phyloP scores from a whole-genome alignment of 1,140 invertebrate genomes.

The Carposina sasakii region DNA sequence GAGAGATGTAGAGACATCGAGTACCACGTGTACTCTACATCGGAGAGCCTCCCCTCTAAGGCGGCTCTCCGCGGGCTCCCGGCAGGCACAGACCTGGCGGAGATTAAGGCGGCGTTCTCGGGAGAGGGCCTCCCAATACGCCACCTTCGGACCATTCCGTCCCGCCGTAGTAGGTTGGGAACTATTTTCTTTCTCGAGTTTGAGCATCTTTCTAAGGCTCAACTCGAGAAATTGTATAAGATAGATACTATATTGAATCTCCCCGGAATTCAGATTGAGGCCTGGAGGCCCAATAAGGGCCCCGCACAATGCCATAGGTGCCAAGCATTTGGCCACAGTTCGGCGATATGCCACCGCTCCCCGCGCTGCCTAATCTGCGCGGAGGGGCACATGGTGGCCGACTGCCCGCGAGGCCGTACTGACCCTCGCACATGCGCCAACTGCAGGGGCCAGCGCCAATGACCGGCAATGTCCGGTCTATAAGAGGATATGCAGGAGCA shows the following conservation, averaged over 20 bases:
- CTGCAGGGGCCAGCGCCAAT: constrained; percentile 23
- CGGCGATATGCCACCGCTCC: constrained; percentile 13
- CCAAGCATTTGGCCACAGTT: constrained; percentile 18
- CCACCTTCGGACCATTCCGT: not conserved
- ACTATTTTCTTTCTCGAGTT: not conserved
- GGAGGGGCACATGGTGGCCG: constrained; percentile 1
- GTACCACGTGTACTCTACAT: not conserved
- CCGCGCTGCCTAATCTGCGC: constrained; percentile 13
- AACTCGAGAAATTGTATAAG: constrained; percentile 5
- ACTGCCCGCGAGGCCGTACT: constrained; percentile 11
- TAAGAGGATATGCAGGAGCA: not conserved
- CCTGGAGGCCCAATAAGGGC: constrained; percentile 2
- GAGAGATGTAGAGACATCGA: no score
- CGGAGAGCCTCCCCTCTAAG: not conserved
- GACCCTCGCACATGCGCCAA: constrained; percentile 19
- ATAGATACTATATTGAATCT: constrained; percentile 7
- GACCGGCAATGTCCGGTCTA: constrained; percentile 6
- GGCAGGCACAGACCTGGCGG: not conserved
- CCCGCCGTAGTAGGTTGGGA: not conserved
- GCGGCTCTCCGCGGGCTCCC: not conserved
- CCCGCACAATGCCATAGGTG: constrained; percentile 17
- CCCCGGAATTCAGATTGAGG: constrained; percentile 9
- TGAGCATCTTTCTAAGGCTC: not conserved
- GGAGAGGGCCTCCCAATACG: not conserved
- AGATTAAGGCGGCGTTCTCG: not conserved